Evolutionary conservation across 2,888 invertebrate genomes (phyloP), one percentile per base, ranked within the genome.

Genomic region (Notodonta dromedarius): DNA sequence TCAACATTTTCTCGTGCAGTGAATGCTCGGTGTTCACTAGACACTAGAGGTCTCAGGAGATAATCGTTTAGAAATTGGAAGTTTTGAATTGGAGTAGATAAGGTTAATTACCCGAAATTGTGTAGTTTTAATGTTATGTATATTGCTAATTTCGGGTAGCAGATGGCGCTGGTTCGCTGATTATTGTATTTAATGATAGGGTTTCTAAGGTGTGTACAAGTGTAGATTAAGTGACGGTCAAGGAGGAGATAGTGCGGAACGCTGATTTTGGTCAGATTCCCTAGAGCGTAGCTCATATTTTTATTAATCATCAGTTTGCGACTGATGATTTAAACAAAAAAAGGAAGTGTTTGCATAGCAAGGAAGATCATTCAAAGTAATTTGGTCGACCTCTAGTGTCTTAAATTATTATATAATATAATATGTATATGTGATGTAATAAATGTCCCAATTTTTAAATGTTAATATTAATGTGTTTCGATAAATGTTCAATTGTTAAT

Each of bases 351-450:
- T 48, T 24, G 52, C 32, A 52, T 9, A 2, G 52, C 16, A 52
- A 52, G 5, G 32, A 11, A 14, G 42, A 9, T 35, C 7, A 6
- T 35, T 5, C 4, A 35, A 35, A 42, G 32, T 32, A 52, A 13
- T 52, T 55, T 14, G 14, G n/a, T 55, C 35, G 74, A 66, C 73
- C 76, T 75, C 70, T 75, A 63, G 70, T 73, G 68, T 46, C 52
- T 50, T 44, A 59, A 40, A 58, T 60, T 61, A 35, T 50, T 55
- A n/a, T 40, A n/a, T n/a, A n/a, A 16, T 55, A 55, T 24, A 24
- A 24, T 24, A 24, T 24, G 24, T 24, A 24, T n/a, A n/a, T n/a
- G n/a, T n/a, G 32, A 53, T 52, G 52, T 54, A 40, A 40, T 32
- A 51, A 24, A 51, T 14, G 35, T 35, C 32, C 54, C 39, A 9